Evolutionary conservation across 2,113 vertebrate species (phyloP).

Genomic region (Tenrec ecaudatus): DNA sequence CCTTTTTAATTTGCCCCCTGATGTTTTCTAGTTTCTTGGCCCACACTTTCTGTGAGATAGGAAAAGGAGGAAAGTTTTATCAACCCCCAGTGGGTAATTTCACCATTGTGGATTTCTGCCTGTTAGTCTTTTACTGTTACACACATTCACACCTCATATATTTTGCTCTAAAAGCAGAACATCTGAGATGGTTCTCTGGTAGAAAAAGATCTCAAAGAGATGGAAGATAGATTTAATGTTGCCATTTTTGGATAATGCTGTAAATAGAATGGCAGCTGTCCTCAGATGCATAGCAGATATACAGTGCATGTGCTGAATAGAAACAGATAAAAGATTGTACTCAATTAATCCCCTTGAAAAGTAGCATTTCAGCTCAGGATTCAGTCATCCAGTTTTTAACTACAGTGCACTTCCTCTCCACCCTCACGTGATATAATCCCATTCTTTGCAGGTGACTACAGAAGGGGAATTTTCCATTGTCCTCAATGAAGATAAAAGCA

Average conservation of each 20-base stretch:
- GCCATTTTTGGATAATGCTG: conserved; percentile 78
- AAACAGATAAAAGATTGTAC: conserved; percentile 74
- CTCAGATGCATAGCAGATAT: conserved; percentile 75
- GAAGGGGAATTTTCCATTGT: conserved; percentile 1
- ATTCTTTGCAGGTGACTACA: conserved; percentile 47
- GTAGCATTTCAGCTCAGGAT: conserved; percentile 38
- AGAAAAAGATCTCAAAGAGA: conserved; percentile 80
- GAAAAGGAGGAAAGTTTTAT: conserved; percentile 52
- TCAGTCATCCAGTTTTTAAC: conserved; percentile 51
- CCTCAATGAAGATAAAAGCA: background rate
- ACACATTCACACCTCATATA: conserved; percentile 39
- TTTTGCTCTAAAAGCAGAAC: conserved; percentile 80
- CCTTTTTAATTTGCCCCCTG: conserved; percentile 34
- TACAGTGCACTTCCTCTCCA: background rate
- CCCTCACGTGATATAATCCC: background rate
- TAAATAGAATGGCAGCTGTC: conserved; percentile 82
- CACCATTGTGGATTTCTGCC: conserved; percentile 68
- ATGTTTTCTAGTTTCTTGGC: conserved; percentile 15
- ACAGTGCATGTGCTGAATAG: conserved; percentile 70
- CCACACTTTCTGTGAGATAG: background rate
- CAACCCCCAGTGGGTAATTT: conserved; percentile 60
- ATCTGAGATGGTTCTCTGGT: conserved; percentile 76
- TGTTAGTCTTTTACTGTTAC: conserved; percentile 75
- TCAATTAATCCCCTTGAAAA: conserved; percentile 66
- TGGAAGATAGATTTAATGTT: conserved; percentile 77